phyloP scores from a whole-genome alignment of 2,113 vertebrate species.

The Rhadina sibilatrix region DNA sequence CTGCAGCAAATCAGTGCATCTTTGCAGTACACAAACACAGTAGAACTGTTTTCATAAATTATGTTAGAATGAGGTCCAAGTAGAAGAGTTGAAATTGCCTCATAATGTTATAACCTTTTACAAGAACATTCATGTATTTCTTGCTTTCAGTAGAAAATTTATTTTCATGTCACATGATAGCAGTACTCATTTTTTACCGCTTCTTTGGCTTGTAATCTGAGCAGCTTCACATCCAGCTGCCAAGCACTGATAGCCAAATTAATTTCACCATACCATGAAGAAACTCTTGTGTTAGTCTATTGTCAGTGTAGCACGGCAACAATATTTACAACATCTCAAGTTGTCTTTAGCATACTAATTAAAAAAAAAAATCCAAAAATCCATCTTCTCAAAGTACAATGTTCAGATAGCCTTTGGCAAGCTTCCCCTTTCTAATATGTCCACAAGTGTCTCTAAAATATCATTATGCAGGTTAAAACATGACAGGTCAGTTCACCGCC shows the following conservation, averaged over 20 bases:
- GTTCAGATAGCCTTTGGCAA: background rate
- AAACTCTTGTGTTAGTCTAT: background rate
- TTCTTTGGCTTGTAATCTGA: background rate
- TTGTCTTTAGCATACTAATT: background rate
- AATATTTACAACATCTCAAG: background rate
- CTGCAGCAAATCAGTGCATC: background rate
- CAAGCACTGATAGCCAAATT: background rate
- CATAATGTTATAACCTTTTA: background rate
- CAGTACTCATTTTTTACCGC: background rate
- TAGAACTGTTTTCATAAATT: background rate
- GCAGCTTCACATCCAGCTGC: background rate
- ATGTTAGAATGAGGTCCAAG: background rate
- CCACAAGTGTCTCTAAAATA: background rate
- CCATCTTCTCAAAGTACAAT: background rate
- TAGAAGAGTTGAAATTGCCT: background rate
- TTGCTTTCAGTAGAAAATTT: conserved; percentile 3
- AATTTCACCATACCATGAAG: background rate
- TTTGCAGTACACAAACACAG: background rate
- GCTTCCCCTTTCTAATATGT: background rate
- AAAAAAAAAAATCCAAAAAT: background rate
- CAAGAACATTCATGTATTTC: background rate
- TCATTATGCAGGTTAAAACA: background rate
- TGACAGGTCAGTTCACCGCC: background rate
- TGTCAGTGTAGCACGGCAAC: background rate
- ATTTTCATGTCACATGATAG: background rate